These are phyloP conservation scores for Haemorhous mexicanus DNA, from an alignment of 2,113 vertebrate genomes.

Conservation along the genomic window DNA sequence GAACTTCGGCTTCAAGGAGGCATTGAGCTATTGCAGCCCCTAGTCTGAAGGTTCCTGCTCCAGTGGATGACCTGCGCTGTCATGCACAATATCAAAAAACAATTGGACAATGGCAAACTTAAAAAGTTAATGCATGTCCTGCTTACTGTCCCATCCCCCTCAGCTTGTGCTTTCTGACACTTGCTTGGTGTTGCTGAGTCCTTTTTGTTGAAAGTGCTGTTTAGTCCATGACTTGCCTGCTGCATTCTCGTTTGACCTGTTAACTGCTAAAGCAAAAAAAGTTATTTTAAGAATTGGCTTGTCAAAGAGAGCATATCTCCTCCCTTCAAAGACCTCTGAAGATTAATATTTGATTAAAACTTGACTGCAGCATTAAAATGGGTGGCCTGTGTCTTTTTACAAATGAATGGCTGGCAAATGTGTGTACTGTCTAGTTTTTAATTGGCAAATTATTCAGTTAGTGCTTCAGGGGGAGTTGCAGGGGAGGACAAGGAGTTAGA, in stretches of 20 bases:
- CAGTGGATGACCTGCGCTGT: constrained; percentile 35
- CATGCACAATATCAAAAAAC: constrained; percentile 16
- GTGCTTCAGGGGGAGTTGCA: not conserved
- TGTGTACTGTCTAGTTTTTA: not conserved
- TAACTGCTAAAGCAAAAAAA: constrained; percentile 19
- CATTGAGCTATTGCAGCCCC: constrained; percentile 60
- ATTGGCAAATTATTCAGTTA: not conserved
- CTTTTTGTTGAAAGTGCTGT: not conserved
- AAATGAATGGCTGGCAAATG: not conserved
- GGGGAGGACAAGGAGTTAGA: not conserved
- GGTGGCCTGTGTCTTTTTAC: constrained; percentile 20
- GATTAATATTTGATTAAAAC: constrained; percentile 46
- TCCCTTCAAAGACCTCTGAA: not conserved
- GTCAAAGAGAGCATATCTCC: not conserved
- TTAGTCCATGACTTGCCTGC: constrained; percentile 27
- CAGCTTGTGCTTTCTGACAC: constrained; percentile 32
- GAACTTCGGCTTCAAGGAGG: constrained; percentile 55
- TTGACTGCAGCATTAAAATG: constrained; percentile 37
- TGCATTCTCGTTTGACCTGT: not conserved
- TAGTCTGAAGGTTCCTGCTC: constrained; percentile 55
- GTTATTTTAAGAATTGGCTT: constrained; percentile 14
- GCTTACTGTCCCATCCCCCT: not conserved
- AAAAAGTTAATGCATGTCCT: constrained; percentile 39
- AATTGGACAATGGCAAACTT: constrained; percentile 47
- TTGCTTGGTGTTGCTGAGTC: not conserved